Percentiles rank a stretch among this genome's conserved stretches.
Evolutionary conservation across 1,140 invertebrate genomes (phyloP).

Genomic region (Diorhabda carinulata): DNA sequence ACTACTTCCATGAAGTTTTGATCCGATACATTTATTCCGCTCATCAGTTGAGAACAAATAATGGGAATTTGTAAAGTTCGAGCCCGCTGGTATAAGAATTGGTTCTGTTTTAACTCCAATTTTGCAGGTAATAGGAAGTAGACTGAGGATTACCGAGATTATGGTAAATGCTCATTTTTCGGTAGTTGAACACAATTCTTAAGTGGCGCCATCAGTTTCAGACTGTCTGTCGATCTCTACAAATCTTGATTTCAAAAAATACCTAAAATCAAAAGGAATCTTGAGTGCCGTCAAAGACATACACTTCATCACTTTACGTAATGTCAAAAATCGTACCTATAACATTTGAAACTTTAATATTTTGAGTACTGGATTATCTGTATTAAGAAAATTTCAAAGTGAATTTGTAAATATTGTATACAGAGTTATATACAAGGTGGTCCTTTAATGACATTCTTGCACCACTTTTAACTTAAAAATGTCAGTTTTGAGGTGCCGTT

Average conservation of each 20-base stretch:
- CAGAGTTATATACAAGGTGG: too few species aligned
- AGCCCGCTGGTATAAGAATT: neutral
- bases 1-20: neutral
- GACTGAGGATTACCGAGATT: slow-evolving; percentile 15
- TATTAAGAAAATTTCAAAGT: too few species aligned
- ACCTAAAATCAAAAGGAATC: too few species aligned
- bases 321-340: too few species aligned
- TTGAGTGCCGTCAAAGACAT: too few species aligned
- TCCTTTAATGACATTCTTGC: too few species aligned
- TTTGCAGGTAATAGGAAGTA: slow-evolving; percentile 14
- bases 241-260: neutral
- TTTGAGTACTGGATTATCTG: too few species aligned
- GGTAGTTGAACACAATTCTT: slow-evolving; percentile 7
- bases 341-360: too few species aligned
- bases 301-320: too few species aligned
- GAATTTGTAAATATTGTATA: too few species aligned
- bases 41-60: slow-evolving; percentile 2
- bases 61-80: slow-evolving; percentile 14
- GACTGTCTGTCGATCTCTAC: slow-evolving; percentile 10
- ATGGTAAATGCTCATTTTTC: slow-evolving; percentile 18
- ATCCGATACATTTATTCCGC: slow-evolving; percentile 17
- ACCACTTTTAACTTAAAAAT: too few species aligned
- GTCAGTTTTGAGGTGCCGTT: too few species aligned
- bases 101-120: slow-evolving; percentile 14
- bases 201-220: slow-evolving; percentile 11